Conservation (phyloP, 2,797 vertebrate genomes). For the Poecilia wingei region DNA sequence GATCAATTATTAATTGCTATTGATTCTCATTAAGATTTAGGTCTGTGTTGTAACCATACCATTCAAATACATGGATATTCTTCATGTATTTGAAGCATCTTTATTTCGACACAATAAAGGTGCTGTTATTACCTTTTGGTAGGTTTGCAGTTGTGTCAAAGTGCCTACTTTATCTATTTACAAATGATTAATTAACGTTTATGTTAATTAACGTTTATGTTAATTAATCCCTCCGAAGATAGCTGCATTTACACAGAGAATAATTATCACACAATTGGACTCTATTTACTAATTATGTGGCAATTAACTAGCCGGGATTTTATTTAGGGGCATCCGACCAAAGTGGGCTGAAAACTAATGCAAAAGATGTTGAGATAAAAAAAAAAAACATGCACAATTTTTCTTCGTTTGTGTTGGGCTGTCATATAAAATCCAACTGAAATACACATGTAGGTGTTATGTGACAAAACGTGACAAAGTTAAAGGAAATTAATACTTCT, state of each 20-base stretch:
- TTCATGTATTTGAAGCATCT: too few relatives aligned
- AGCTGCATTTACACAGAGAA: background rate
- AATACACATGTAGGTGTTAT: background rate
- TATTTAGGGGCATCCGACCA: background rate
- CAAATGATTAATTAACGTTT: background rate
- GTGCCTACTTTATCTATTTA: background rate
- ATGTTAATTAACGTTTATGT: background rate
- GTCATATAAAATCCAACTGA: background rate
- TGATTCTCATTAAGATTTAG: background rate
- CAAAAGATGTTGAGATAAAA: background rate
- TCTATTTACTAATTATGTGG: background rate
- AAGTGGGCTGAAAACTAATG: background rate
- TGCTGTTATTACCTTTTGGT: background rate
- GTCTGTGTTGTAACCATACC: background rate
- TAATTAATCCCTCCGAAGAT: background rate
- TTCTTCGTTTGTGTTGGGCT: background rate
- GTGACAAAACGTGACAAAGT: background rate
- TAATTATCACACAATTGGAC: background rate
- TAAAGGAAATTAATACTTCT: background rate
- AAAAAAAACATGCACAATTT: background rate
- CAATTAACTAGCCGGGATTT: background rate
- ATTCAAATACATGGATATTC: background rate
- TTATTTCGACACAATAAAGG: background rate
- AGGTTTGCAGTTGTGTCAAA: background rate
- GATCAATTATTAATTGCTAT: background rate